Evolutionary conservation across 2,113 vertebrate species (phyloP).

Genomic region (Poeciliopsis turrubarensis): DNA sequence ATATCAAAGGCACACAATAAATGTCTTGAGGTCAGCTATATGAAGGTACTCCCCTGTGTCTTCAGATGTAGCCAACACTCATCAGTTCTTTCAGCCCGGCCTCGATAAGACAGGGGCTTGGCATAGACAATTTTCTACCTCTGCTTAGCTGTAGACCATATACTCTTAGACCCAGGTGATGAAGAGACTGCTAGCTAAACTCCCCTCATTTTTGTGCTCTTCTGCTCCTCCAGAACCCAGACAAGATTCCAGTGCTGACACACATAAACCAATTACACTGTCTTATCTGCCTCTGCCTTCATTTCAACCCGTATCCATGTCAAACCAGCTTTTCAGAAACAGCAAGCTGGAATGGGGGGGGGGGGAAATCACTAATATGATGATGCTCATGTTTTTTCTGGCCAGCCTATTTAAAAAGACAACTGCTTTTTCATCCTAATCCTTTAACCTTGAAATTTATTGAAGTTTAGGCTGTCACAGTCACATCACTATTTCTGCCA

Average conservation of each 20-base stretch:
- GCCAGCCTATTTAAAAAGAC: slow-evolving; percentile 53
- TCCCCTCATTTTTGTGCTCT: slow-evolving; percentile 37
- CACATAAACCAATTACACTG: slow-evolving; percentile 76
- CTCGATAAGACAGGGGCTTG: slow-evolving; percentile 18
- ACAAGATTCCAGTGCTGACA: slow-evolving; percentile 77
- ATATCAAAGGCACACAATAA: slow-evolving; percentile 52
- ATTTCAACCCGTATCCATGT: slow-evolving; percentile 68
- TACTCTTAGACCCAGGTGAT: slow-evolving; percentile 65
- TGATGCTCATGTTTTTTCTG: slow-evolving; percentile 30
- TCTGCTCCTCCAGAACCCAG: slow-evolving; percentile 62
- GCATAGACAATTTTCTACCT: slow-evolving; percentile 17
- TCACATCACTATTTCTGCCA: slow-evolving; percentile 32
- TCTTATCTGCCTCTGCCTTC: slow-evolving; percentile 77
- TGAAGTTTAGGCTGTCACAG: slow-evolving; percentile 32
- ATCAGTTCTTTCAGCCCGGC: slow-evolving; percentile 26
- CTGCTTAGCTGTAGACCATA: slow-evolving; percentile 30
- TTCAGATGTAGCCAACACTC: slow-evolving; percentile 33
- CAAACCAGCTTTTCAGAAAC: slow-evolving; percentile 71
- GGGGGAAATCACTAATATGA: slow-evolving; percentile 60
- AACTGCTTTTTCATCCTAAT: slow-evolving; percentile 31
- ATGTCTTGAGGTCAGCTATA: slow-evolving; percentile 58
- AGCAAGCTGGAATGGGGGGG: slow-evolving; percentile 75
- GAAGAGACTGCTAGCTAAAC: slow-evolving; percentile 57
- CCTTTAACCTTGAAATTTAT: slow-evolving; percentile 31
- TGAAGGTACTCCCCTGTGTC: slow-evolving; percentile 32